Evolutionary conservation across 30 jellyfish, hydroid and myxozoan species (phyloP).

Genomic region (Hydractinia echinata): DNA sequence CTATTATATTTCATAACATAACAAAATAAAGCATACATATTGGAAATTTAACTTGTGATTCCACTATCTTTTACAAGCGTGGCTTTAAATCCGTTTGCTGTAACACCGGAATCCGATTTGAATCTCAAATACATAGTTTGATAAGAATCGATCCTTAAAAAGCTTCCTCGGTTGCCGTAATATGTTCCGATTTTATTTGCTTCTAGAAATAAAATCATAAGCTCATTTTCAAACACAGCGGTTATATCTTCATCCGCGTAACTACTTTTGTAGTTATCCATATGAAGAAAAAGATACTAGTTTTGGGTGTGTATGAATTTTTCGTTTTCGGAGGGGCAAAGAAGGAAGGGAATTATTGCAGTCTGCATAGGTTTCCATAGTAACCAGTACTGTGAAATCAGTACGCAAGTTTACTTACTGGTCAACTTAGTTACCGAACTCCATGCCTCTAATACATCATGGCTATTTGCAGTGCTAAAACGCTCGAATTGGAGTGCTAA

Average conservation of each 20-base stretch:
- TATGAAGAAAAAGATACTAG: not conserved
- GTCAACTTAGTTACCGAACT: conserved; percentile 51
- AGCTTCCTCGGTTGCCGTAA: conserved; percentile 66
- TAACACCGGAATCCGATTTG: conserved; percentile 47
- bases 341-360: not conserved
- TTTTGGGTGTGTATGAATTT: not conserved
- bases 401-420: conserved; percentile 31
- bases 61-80: conserved; percentile 23
- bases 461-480: conserved; percentile 53
- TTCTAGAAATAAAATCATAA: conserved; percentile 30
- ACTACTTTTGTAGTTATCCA: too few species aligned
- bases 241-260: too few species aligned
- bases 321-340: not conserved
- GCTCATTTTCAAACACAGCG: not conserved
- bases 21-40: not conserved
- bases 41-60: not conserved
- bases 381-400: not conserved
- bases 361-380: too few species aligned
- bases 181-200: conserved; percentile 58
- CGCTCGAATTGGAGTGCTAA: conserved; percentile 50
- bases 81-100: conserved; percentile 70
- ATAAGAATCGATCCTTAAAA: conserved; percentile 55
- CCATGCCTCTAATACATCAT: conserved; percentile 72
- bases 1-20: too few species aligned
- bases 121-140: conserved; percentile 70